Conservation (phyloP, 2,888 invertebrate species). For the Drosophila pseudotalamancana region DNA sequence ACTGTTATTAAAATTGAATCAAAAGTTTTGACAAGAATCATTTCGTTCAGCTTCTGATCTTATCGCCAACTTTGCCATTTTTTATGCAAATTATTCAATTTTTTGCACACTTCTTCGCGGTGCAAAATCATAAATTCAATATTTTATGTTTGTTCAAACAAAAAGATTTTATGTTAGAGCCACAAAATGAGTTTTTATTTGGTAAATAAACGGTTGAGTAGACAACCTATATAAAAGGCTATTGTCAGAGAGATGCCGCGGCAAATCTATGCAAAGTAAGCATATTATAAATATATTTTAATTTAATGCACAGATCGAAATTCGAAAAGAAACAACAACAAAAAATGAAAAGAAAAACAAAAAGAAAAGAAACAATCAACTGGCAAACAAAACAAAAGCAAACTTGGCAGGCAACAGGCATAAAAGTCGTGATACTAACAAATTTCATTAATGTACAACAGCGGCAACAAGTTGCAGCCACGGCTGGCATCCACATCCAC, state of each 20-base stretch:
- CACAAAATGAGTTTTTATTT: conserved; percentile 5
- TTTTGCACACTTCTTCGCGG: background rate
- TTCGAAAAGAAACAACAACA: conserved; percentile 17
- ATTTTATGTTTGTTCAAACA: background rate
- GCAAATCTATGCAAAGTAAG: conserved; percentile 41
- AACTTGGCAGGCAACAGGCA: conserved; percentile 71
- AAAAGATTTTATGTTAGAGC: background rate
- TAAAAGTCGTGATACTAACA: conserved; percentile 82
- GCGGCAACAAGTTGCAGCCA: conserved; percentile 76
- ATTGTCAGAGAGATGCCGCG: background rate
- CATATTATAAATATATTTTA: conserved; percentile 63
- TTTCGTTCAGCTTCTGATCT: background rate
- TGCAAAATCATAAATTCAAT: background rate
- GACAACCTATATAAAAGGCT: conserved; percentile 7
- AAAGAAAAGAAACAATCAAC: conserved; percentile 34
- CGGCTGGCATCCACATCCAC: conserved; percentile 19
- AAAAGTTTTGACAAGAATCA: background rate
- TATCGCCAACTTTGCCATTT: background rate
- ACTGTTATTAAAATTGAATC: background rate
- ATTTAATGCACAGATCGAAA: conserved; percentile 63
- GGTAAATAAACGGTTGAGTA: background rate
- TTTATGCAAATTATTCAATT: background rate
- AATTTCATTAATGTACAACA: conserved; percentile 82
- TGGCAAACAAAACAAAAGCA: conserved; percentile 70
- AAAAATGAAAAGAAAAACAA: background rate